phyloP scores from a whole-genome alignment of 2,113 vertebrate species.

The Pluvialis apricaria region DNA sequence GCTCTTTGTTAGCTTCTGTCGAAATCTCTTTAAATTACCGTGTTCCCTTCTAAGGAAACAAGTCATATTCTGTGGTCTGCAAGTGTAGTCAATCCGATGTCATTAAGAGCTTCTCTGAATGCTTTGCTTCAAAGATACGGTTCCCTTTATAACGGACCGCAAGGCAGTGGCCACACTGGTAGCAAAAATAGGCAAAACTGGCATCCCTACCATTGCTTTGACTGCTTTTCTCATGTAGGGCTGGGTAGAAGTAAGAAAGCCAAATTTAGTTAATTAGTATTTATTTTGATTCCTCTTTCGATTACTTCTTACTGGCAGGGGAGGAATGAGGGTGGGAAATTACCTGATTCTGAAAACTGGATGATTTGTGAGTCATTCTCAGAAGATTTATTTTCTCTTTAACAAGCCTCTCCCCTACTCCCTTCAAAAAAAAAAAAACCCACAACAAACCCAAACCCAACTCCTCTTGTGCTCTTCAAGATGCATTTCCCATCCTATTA shows the following conservation, averaged over 20 bases:
- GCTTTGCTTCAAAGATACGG: not conserved
- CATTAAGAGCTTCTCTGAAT: not conserved
- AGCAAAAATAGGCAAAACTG: not conserved
- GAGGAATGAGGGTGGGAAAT: not conserved
- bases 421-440: not conserved
- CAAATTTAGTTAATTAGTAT: not conserved
- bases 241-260: not conserved
- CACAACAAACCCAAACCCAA: not conserved
- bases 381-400: not conserved
- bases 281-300: not conserved
- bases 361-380: not conserved
- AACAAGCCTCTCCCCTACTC: not conserved
- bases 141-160: not conserved
- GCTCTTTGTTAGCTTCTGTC: not conserved
- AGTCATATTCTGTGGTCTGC: not conserved
- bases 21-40: not conserved
- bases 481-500: not conserved
- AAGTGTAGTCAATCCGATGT: not conserved
- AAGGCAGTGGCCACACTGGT: not conserved
- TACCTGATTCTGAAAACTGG: not conserved
- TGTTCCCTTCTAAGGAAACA: not conserved
- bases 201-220: not conserved
- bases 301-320: not conserved
- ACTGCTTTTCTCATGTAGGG: not conserved
- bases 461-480: not conserved